phyloP scores from a whole-genome alignment of 2,113 vertebrate species.

The Forbesichthys papilliferus region DNA sequence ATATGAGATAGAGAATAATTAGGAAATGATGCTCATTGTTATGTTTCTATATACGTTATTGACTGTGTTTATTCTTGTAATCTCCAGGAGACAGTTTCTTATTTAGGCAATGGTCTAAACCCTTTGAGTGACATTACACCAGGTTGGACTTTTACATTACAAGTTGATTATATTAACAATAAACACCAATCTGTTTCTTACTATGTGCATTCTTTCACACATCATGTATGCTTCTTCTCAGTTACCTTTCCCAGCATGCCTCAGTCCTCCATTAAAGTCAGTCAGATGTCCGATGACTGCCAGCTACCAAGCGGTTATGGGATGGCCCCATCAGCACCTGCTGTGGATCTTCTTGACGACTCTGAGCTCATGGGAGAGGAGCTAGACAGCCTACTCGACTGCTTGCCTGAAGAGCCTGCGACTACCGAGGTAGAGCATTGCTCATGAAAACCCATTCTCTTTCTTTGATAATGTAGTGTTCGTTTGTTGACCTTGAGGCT shows the following conservation, averaged over 20 bases:
- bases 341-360: slow-evolving; percentile 80
- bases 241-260: slow-evolving; percentile 56
- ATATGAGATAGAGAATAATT: too few species aligned
- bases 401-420: slow-evolving; percentile 66
- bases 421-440: slow-evolving; percentile 73
- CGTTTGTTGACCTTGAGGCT: too few species aligned
- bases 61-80: slow-evolving; percentile 21
- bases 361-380: slow-evolving; percentile 89
- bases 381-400: slow-evolving; percentile 89
- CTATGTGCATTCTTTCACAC: not conserved
- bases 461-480: not conserved
- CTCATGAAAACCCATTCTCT: not conserved
- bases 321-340: slow-evolving; percentile 65
- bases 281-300: slow-evolving; percentile 43
- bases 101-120: slow-evolving; percentile 74
- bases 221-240: slow-evolving; percentile 31
- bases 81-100: slow-evolving; percentile 57
- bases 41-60: not conserved
- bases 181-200: not conserved
- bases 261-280: slow-evolving; percentile 51
- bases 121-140: slow-evolving; percentile 79
- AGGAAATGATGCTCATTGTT: too few species aligned
- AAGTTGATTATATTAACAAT: not conserved
- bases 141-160: slow-evolving; percentile 73
- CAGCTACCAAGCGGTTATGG: slow-evolving; percentile 18